Conservation (phyloP, 2,888 invertebrate genomes). For the Itoplectis maculator region DNA sequence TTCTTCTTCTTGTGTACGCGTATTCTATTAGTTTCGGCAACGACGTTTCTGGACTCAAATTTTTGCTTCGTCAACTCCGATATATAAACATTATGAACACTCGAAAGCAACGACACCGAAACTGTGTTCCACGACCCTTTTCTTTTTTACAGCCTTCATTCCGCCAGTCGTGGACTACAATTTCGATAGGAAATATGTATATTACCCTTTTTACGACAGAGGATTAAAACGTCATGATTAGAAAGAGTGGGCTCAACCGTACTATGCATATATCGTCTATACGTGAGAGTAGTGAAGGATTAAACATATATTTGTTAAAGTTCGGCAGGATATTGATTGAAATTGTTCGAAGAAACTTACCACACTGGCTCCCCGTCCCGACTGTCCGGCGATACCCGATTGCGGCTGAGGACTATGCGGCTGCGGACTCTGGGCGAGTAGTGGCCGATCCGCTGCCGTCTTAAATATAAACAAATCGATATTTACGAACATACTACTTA, state of each 20-base stretch:
- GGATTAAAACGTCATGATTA: constrained; percentile 47
- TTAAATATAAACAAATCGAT: constrained; percentile 56
- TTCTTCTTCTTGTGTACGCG: neutral
- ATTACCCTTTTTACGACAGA: constrained; percentile 48
- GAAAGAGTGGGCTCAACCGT: constrained; percentile 53
- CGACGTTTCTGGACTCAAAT: constrained; percentile 40
- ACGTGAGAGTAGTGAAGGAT: constrained; percentile 49
- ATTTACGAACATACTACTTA: constrained; percentile 1
- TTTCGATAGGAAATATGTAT: constrained; percentile 39
- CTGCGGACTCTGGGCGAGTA: constrained; percentile 86
- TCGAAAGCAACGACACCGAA: constrained; percentile 62
- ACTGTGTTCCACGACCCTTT: constrained; percentile 22
- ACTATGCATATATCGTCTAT: constrained; percentile 44
- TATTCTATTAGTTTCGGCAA: neutral
- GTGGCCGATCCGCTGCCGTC: constrained; percentile 87
- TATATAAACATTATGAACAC: constrained; percentile 51
- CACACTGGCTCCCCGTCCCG: constrained; percentile 94
- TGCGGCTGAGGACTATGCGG: constrained; percentile 89
- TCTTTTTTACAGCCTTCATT: neutral
- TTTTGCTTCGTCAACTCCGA: constrained; percentile 37
- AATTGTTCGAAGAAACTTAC: constrained; percentile 86
- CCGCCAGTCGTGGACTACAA: constrained; percentile 19
- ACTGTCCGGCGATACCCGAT: constrained; percentile 91
- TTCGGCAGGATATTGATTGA: constrained; percentile 4
- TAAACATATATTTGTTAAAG: constrained; percentile 49